Evolutionary conservation across 1,140 invertebrate genomes (phyloP), one percentile per base, ranked within the genome.

Genomic region (Cyphomyrmex costatus): DNA sequence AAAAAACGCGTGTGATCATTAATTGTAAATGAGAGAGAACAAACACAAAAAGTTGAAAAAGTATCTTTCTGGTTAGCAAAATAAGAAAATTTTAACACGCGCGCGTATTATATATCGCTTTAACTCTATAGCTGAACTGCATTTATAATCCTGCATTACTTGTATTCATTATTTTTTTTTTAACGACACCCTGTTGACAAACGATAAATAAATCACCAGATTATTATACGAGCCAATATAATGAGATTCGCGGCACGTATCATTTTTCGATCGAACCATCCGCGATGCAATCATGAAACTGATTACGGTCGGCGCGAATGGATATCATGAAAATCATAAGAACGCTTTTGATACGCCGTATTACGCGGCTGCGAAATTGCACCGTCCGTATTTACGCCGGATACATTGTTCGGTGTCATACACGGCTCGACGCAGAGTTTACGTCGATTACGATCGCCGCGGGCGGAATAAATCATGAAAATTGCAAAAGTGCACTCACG

Each of bases 381-480:
- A 12, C 51, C 21, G n/a, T 53, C 6, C 46, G 30, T 80, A 58
- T 73, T 83, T 46, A 36, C 66, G 66, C 66, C 6, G 53, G 27
- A 21, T 24, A 70, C 65, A 56, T 65, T 42, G 56, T 63, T 49
- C 46, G 63, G 36, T 76, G 30, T 66, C 30, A 61, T 19, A 10
- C 16, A 19, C 56, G 56, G 21, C 16, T 19, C 36, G 42, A 21
- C 76, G 66, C 53, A 42, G 27, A 24, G 53, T 74, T 66, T 74
- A 33, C 42, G 51, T 49, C 79, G 79, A 73, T 83, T 83, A 83
- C 36, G 79, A 46, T 14, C 79, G 56, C 36, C 79, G 68, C 24
- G 79, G 68, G 68, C 68, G 36, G 56, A 60, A 74, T 83, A 74
- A 83, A 83, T 83, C 79, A 83, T 83, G 79, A 58, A 60, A 83